These are phyloP conservation scores for Caenorhabditis macrosperma DNA, from an alignment of 2,888 invertebrate species.

Conservation along the genomic window DNA sequence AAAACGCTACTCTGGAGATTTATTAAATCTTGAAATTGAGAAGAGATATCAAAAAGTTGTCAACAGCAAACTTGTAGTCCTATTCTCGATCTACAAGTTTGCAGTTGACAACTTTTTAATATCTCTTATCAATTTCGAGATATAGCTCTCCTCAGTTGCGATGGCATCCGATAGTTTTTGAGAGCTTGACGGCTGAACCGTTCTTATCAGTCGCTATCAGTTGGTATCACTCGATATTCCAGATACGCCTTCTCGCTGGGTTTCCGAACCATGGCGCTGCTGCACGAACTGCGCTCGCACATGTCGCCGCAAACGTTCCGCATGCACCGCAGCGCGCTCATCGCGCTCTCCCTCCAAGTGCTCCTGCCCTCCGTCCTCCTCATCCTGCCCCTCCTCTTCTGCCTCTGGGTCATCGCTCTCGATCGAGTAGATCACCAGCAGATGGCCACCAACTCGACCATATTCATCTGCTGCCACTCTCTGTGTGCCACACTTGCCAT, in stretches of 20 bases:
- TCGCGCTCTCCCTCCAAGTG: conserved; percentile 3
- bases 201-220: no score
- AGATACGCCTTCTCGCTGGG: background rate
- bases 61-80: no score
- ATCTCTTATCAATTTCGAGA: no score
- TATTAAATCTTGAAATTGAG: no score
- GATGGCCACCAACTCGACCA: background rate
- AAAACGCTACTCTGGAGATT: no score
- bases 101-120: background rate
- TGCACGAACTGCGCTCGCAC: background rate
- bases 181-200: no score
- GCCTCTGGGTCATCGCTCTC: background rate
- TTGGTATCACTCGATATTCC: no score
- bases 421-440: background rate
- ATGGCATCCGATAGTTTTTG: no score
- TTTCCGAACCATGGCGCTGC: conserved; percentile 1
- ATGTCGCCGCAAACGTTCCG: conserved; percentile 22
- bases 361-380: background rate
- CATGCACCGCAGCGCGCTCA: conserved; percentile 15
- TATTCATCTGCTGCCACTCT: background rate
- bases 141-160: no score
- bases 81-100: background rate
- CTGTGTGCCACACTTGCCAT: background rate
- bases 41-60: no score
- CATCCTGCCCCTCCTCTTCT: background rate